phyloP scores from a whole-genome alignment of 2,113 vertebrate species.

The Eira barbara region DNA sequence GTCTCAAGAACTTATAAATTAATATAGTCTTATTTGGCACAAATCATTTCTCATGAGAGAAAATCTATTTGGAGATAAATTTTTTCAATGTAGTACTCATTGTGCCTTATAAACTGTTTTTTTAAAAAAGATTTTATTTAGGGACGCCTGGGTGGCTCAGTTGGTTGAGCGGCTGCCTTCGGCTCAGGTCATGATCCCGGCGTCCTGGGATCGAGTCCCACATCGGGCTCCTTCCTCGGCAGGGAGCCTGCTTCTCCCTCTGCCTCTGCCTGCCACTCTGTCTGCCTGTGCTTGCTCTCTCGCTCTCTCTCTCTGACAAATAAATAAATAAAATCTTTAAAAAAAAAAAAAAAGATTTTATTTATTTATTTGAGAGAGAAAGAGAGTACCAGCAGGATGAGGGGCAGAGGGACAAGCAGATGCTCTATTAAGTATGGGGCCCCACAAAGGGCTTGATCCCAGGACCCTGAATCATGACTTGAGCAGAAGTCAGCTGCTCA shows the following conservation, averaged over 20 bases:
- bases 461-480: not conserved
- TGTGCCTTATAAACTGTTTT: not conserved
- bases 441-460: not conserved
- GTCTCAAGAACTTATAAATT: conserved; percentile 29
- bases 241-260: too few species aligned
- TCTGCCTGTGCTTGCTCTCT: too few species aligned
- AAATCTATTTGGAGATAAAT: conserved; percentile 27
- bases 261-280: too few species aligned
- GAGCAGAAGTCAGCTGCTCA: not conserved
- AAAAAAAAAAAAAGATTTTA: not conserved
- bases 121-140: not conserved
- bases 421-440: not conserved
- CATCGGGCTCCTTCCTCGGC: too few species aligned
- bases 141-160: too few species aligned
- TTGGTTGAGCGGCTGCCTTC: too few species aligned
- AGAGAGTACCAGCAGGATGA: not conserved
- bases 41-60: conserved; percentile 33
- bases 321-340: too few species aligned
- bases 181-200: too few species aligned
- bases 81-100: not conserved
- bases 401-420: not conserved
- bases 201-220: too few species aligned
- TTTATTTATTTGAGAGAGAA: not conserved
- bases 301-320: too few species aligned
- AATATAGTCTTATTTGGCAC: not conserved